A percentile compares a stretch with the other conserved stretches of the same genome.
Conservation (phyloP, 2,888 invertebrate genomes). For the Eutolmus rufibarbis region DNA sequence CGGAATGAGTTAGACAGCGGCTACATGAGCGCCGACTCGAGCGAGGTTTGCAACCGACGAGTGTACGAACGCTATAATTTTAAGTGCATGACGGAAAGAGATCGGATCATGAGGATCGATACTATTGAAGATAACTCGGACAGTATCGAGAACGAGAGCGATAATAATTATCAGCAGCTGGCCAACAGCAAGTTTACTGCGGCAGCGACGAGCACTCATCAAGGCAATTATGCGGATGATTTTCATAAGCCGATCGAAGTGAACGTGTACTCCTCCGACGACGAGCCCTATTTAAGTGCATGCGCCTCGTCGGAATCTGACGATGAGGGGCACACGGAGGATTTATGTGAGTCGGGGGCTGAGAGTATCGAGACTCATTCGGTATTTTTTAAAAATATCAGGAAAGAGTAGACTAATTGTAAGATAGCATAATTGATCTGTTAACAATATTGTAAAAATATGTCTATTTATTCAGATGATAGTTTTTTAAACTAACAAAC, state of each 20-base stretch:
- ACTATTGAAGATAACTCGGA: slow-evolving; percentile 59
- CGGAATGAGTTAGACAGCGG: slow-evolving; percentile 77
- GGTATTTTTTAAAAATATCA: slow-evolving; percentile 80
- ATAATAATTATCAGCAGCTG: background rate
- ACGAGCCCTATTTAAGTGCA: slow-evolving; percentile 48
- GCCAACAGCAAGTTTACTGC: background rate
- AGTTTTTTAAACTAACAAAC: background rate
- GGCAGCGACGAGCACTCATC: background rate
- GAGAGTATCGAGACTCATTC: slow-evolving; percentile 88
- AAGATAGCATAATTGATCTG: background rate
- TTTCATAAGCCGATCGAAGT: slow-evolving; percentile 46
- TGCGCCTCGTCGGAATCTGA: slow-evolving; percentile 60
- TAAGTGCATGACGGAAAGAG: slow-evolving; percentile 56
- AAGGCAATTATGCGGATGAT: background rate
- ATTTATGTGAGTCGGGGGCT: slow-evolving; percentile 85
- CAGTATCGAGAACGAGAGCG: slow-evolving; percentile 40
- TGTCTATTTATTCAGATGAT: background rate
- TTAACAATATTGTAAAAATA: background rate
- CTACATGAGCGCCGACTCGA: slow-evolving; percentile 84
- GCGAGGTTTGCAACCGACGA: slow-evolving; percentile 67
- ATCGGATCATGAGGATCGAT: slow-evolving; percentile 57
- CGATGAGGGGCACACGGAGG: slow-evolving; percentile 81
- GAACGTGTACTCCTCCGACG: slow-evolving; percentile 49
- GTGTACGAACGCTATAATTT: slow-evolving; percentile 62
- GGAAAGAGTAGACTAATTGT: slow-evolving; percentile 57